These are phyloP conservation scores for Porites rus DNA, from an alignment of 92 coral and sea anemone genomes.

Conservation along the genomic window DNA sequence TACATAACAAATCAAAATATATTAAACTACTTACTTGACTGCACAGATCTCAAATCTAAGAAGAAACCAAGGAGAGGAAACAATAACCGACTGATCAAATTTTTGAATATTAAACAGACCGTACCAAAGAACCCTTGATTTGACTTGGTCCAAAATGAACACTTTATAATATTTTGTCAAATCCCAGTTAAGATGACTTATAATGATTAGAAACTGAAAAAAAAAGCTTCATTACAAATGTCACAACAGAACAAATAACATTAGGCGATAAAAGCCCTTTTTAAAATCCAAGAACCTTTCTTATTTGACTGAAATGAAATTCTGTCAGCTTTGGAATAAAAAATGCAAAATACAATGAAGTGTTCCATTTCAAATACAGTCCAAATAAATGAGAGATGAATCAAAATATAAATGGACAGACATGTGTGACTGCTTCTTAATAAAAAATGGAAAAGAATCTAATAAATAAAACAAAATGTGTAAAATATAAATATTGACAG, in stretches of 20 bases:
- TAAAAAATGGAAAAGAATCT: neutral
- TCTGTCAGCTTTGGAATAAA: neutral
- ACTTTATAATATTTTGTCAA: neutral
- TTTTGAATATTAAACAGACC: neutral
- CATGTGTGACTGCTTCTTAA: neutral
- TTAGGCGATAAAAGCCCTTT: neutral
- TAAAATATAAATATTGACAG: neutral
- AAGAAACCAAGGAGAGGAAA: neutral
- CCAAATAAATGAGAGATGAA: constrained; percentile 9
- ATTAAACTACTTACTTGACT: constrained; percentile 9
- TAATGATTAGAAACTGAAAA: neutral
- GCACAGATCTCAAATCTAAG: neutral
- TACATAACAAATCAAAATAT: neutral
- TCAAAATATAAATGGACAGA: neutral
- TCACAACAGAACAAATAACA: neutral
- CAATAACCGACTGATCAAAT: neutral
- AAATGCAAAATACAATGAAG: constrained; percentile 27
- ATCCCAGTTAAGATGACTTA: neutral
- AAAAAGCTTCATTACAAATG: neutral
- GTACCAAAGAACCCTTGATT: neutral
- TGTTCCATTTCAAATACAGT: constrained; percentile 17
- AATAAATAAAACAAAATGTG: neutral
- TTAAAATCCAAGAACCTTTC: neutral
- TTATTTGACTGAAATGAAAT: constrained; percentile 1
- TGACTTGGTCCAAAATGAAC: neutral